Percentiles rank a stretch among this genome's conserved stretches.
phyloP scores from a whole-genome alignment of 64 coral and sea anemone species.

The Acropora tenuis region DNA sequence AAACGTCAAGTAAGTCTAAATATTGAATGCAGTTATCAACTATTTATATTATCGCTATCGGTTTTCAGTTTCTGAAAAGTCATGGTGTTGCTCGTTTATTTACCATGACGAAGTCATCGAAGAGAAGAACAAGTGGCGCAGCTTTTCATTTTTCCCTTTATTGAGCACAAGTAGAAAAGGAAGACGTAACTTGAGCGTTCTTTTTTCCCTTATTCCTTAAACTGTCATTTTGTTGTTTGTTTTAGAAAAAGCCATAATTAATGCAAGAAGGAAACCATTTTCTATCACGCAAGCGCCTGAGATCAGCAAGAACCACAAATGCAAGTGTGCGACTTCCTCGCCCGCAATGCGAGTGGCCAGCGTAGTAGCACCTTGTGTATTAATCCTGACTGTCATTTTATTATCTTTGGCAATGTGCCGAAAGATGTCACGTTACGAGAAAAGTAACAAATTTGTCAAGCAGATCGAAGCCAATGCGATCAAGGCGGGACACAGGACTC shows the following conservation, averaged over 20 bases:
- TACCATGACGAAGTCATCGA: too few species aligned
- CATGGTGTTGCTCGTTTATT: too few species aligned
- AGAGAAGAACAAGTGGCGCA: too few species aligned
- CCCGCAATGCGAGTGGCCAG: constrained; percentile 50
- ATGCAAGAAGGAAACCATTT: not conserved
- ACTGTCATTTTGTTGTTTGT: not conserved
- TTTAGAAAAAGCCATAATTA: not conserved
- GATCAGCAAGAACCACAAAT: not conserved
- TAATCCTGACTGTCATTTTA: constrained; percentile 8
- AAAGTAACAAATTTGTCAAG: not conserved
- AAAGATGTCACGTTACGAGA: constrained; percentile 32
- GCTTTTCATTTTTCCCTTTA: too few species aligned
- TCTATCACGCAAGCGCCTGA: not conserved
- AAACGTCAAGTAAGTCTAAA: too few species aligned
- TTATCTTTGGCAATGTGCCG: constrained; percentile 19
- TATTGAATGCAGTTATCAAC: too few species aligned
- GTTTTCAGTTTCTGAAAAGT: too few species aligned
- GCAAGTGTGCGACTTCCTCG: not conserved
- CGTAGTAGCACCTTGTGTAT: constrained; percentile 10
- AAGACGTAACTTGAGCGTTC: not conserved
- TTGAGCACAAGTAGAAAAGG: too few species aligned
- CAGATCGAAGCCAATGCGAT: not conserved
- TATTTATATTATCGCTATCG: too few species aligned
- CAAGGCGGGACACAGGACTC: not conserved
- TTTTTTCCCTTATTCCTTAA: not conserved